Evolutionary conservation across 1,140 invertebrate species (phyloP).

Genomic region (Goniozus legneri): DNA sequence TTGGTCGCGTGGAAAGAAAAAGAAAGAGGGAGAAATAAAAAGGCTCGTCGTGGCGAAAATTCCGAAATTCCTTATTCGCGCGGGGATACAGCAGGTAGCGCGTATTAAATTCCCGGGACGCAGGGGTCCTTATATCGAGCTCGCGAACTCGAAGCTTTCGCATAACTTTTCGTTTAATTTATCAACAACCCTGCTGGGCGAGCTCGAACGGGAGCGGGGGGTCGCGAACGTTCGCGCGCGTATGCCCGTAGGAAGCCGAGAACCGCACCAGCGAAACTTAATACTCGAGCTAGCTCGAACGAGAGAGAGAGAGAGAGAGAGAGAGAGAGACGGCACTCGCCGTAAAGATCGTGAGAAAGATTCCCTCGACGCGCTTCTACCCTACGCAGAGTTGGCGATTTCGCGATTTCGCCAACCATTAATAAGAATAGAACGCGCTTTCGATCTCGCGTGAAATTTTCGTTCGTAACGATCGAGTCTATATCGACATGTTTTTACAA

Average conservation of each 20-base stretch:
- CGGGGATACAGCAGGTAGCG: neutral
- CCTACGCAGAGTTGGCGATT: no score
- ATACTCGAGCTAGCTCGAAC: constrained; percentile 11
- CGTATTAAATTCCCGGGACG: constrained; percentile 1
- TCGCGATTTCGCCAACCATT: no score
- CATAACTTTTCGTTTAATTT: constrained; percentile 22
- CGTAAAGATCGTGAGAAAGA: constrained; percentile 20
- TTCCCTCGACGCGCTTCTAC: constrained; percentile 5
- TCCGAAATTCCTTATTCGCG: neutral
- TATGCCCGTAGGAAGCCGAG: constrained; percentile 13
- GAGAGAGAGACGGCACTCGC: no score
- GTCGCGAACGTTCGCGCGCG: neutral
- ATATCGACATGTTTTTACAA: no score
- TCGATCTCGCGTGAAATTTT: no score
- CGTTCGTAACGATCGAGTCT: no score
- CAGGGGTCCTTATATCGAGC: constrained; percentile 14
- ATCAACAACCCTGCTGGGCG: constrained; percentile 11
- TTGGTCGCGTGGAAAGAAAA: no score
- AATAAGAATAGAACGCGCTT: no score
- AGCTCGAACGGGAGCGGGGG: no score
- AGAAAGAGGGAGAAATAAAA: no score
- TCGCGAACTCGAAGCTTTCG: no score
- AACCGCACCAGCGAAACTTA: constrained; percentile 19
- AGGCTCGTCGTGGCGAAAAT: constrained; percentile 2
- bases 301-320: no score